These are phyloP conservation scores for Caiman crocodilus DNA, from an alignment of 2,797 vertebrate species.

Conservation along the genomic window DNA sequence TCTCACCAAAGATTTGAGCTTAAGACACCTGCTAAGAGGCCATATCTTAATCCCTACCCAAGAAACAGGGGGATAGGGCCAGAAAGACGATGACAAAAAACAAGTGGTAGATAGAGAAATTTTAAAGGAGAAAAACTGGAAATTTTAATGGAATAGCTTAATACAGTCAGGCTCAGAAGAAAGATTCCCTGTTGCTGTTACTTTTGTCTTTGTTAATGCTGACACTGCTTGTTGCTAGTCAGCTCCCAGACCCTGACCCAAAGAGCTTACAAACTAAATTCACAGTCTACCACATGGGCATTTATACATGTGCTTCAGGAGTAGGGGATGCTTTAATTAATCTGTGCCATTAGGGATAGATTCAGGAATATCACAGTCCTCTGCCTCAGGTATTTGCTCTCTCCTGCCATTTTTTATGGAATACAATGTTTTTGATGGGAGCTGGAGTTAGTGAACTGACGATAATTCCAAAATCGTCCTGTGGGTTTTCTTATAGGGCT, in stretches of 20 bases:
- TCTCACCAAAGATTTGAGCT: constrained; percentile 55
- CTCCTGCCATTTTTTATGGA: too few relatives aligned
- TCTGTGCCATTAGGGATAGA: too few relatives aligned
- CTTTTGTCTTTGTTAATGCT: background rate
- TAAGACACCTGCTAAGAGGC: constrained; percentile 12
- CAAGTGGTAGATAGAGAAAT: background rate
- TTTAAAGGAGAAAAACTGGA: background rate
- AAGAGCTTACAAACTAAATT: background rate
- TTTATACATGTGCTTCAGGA: too few relatives aligned
- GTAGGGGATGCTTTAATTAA: too few relatives aligned
- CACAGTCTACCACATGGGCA: background rate
- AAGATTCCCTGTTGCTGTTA: background rate
- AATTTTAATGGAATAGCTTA: background rate
- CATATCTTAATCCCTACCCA: constrained; percentile 48
- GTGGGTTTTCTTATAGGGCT: too few relatives aligned
- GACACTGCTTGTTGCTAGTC: background rate
- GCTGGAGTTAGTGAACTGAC: too few relatives aligned
- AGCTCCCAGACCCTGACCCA: too few relatives aligned
- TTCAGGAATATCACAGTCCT: too few relatives aligned
- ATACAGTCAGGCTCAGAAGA: background rate
- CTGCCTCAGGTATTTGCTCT: too few relatives aligned
- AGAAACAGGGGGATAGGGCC: constrained; percentile 18
- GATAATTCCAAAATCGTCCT: too few relatives aligned
- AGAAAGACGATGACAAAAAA: constrained; percentile 3
- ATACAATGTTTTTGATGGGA: too few relatives aligned